Evolutionary conservation across 2,113 vertebrate genomes (phyloP).

Genomic region (Symphodus melops): DNA sequence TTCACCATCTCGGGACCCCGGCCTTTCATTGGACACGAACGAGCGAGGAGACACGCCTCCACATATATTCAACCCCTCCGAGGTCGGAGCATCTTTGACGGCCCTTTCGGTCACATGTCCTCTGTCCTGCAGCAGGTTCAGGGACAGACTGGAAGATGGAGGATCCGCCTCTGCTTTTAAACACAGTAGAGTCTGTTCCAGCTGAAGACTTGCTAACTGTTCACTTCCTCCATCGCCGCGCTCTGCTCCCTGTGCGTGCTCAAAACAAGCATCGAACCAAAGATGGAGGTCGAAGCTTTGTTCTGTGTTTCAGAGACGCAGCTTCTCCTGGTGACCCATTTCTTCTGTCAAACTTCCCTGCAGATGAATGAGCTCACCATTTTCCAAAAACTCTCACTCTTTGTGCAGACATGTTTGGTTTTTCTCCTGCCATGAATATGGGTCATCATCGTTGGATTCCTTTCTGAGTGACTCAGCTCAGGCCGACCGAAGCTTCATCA

Average conservation of each 20-base stretch:
- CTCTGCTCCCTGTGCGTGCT: too few species aligned
- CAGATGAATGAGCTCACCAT: not conserved
- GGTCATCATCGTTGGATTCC: not conserved
- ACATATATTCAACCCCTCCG: too few species aligned
- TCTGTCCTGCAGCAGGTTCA: too few species aligned
- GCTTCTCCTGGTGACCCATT: conserved; percentile 1
- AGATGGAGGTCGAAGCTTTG: not conserved
- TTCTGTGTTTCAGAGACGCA: not conserved
- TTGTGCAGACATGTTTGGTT: not conserved
- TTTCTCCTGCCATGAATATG: not conserved
- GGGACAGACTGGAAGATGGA: too few species aligned
- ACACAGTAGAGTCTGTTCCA: not conserved
- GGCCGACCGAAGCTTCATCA: not conserved
- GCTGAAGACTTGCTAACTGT: not conserved
- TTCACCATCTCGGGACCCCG: too few species aligned
- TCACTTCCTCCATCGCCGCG: not conserved
- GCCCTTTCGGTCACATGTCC: too few species aligned
- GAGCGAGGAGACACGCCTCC: too few species aligned
- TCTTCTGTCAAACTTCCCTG: not conserved
- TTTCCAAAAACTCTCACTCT: not conserved
- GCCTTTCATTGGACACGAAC: too few species aligned
- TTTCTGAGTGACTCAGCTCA: not conserved
- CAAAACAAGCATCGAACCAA: too few species aligned
- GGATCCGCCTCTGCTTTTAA: not conserved
- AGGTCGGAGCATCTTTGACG: too few species aligned